These are phyloP conservation scores for Peribatodes rhomboidaria DNA, from an alignment of 2,888 invertebrate species.

Conservation along the genomic window DNA sequence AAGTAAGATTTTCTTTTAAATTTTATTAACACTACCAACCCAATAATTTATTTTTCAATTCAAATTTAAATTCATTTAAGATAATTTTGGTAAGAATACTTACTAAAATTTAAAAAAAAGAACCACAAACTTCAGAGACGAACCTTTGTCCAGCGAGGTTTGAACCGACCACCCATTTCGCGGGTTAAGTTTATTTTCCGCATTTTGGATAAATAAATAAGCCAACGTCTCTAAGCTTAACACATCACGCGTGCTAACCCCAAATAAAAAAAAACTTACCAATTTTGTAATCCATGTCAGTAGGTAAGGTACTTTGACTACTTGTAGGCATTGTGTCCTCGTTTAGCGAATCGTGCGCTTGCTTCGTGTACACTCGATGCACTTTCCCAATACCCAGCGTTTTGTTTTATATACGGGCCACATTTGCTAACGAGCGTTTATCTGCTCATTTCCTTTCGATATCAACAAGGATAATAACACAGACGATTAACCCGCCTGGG, in stretches of 20 bases:
- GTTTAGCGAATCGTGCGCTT: conserved; percentile 21
- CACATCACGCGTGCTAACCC: neutral
- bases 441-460: conserved; percentile 65
- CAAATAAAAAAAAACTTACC: conserved; percentile 38
- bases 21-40: too few relatives aligned
- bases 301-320: too few relatives aligned
- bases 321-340: neutral
- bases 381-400: conserved; percentile 40
- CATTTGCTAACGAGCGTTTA: conserved; percentile 54
- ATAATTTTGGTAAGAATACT: too few relatives aligned
- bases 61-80: too few relatives aligned
- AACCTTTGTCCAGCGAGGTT: too few relatives aligned
- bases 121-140: neutral
- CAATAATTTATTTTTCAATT: too few relatives aligned
- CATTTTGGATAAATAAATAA: too few relatives aligned
- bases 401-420: conserved; percentile 59
- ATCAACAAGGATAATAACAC: conserved; percentile 59
- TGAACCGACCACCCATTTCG: neutral
- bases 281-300: conserved; percentile 51
- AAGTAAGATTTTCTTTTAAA: too few relatives aligned
- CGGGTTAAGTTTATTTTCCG: too few relatives aligned
- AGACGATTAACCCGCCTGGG: conserved; percentile 29
- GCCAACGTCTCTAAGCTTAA: neutral
- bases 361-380: conserved; percentile 24
- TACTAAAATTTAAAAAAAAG: too few relatives aligned